Conservation (phyloP, 2,113 vertebrate genomes). For the Rhinolophus sinicus region DNA sequence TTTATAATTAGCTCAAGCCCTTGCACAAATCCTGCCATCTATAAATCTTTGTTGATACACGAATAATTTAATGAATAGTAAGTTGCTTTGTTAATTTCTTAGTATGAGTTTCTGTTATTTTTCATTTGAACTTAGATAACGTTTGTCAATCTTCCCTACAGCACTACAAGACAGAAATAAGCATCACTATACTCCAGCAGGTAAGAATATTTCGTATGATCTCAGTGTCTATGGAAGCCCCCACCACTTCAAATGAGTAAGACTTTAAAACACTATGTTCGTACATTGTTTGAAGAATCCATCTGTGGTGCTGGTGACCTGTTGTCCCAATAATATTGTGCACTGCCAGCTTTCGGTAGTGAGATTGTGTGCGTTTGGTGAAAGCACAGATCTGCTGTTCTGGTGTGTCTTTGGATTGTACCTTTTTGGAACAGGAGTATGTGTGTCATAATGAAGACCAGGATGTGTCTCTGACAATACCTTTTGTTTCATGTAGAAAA, state of each 20-base stretch:
- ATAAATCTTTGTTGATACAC: neutral
- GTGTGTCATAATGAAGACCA: neutral
- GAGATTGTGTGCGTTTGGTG: neutral
- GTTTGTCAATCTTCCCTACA: neutral
- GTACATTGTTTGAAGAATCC: neutral
- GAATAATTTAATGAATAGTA: neutral
- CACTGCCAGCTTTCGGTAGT: neutral
- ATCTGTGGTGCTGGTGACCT: neutral
- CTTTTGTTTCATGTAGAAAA: conserved; percentile 28
- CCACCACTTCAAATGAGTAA: neutral
- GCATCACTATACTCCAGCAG: neutral
- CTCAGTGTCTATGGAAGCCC: neutral
- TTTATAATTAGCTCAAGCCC: neutral
- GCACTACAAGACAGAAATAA: neutral
- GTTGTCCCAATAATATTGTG: neutral
- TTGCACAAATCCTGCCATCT: neutral
- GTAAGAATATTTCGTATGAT: neutral
- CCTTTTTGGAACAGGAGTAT: neutral
- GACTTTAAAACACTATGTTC: neutral
- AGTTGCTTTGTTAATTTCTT: neutral
- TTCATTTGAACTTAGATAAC: conserved; percentile 32
- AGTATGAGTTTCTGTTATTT: conserved; percentile 5
- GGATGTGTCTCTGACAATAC: neutral
- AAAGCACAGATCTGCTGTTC: neutral
- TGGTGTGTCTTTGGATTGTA: neutral